These are phyloP conservation scores for Pithys albifrons DNA, from an alignment of 2,113 vertebrate species.

Conservation along the genomic window DNA sequence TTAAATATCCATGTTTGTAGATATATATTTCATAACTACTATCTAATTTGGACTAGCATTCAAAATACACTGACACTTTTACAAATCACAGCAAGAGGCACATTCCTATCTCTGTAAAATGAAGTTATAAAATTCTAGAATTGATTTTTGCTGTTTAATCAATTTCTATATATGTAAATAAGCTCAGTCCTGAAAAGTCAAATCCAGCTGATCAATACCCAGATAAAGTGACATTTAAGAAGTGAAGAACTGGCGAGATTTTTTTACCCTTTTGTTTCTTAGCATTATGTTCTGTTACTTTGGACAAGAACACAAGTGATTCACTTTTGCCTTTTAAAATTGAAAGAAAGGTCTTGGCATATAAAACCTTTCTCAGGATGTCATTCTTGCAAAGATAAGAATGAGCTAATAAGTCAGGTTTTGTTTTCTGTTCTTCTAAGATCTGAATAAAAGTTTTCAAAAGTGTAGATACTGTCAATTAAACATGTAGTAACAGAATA, in stretches of 20 bases:
- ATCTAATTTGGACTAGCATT: neutral
- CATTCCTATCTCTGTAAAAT: neutral
- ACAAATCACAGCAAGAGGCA: neutral
- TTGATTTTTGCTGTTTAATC: neutral
- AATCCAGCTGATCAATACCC: neutral
- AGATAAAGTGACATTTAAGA: slow-evolving; percentile 5
- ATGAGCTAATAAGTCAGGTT: neutral
- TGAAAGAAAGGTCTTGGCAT: neutral
- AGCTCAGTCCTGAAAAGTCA: neutral
- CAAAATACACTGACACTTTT: neutral
- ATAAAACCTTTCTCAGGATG: neutral
- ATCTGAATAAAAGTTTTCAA: neutral
- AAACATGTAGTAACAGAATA: neutral
- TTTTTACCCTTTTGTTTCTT: neutral
- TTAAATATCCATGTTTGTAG: neutral
- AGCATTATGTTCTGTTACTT: neutral
- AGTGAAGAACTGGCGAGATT: neutral
- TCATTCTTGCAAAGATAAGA: neutral
- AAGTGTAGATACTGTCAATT: neutral
- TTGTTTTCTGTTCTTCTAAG: neutral
- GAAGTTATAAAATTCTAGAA: neutral
- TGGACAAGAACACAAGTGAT: neutral
- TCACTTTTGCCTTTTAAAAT: neutral
- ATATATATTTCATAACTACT: neutral
- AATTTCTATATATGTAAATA: neutral